Evolutionary conservation across 1,140 invertebrate genomes (phyloP).

Genomic region (Mesaphorura yosii): DNA sequence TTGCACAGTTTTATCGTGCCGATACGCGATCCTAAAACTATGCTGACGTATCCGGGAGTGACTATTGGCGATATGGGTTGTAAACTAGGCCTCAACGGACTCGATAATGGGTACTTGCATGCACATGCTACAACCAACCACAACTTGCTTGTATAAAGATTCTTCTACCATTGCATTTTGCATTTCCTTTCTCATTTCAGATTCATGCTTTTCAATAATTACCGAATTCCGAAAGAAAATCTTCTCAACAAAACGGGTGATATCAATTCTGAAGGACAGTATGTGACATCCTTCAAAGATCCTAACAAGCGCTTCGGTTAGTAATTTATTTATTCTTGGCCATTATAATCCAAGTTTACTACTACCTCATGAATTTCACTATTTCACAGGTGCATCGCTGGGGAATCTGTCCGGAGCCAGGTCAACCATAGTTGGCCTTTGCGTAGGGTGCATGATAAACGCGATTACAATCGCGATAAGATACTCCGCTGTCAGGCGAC

Average conservation of each 20-base stretch:
- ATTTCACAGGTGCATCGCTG: constrained; percentile 51
- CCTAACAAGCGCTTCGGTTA: constrained; percentile 58
- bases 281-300: constrained; percentile 62
- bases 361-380: too few relatives aligned
- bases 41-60: constrained; percentile 57
- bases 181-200: constrained; percentile 37
- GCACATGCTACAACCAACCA: neutral
- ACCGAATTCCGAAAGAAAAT: constrained; percentile 64
- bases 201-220: constrained; percentile 76
- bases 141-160: neutral
- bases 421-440: constrained; percentile 59
- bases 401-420: constrained; percentile 75
- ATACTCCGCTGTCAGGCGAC: constrained; percentile 76
- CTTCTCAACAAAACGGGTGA: constrained; percentile 78
- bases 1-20: constrained; percentile 70
- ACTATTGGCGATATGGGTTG: constrained; percentile 68
- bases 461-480: constrained; percentile 73
- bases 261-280: constrained; percentile 70
- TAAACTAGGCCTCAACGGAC: constrained; percentile 67
- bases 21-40: constrained; percentile 57
- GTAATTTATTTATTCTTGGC: neutral
- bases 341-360: too few relatives aligned
- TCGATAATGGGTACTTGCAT: constrained; percentile 61
- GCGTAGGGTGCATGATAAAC: constrained; percentile 52
- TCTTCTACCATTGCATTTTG: too few relatives aligned